Evolutionary conservation across 2,888 invertebrate species (phyloP), one percentile per base, ranked within the genome.

Genomic region (Habrosyne pyritoides): DNA sequence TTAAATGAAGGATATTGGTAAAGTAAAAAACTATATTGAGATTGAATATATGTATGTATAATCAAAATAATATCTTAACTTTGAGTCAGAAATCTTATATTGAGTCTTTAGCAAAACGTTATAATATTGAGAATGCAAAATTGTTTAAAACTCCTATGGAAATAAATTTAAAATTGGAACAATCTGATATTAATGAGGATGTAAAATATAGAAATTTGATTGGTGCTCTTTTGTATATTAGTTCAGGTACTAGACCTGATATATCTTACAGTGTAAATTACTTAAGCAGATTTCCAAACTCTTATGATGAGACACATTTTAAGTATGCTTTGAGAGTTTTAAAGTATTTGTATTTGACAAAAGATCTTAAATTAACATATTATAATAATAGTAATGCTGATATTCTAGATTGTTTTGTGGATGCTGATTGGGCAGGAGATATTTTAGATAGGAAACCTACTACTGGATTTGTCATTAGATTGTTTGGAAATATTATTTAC

Each of bases 391-490:
- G 2, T 36, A 53, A 64, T 42, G 28, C 56, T 55, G 54, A 63
- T 47, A 52, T 59, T 12, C 10, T 65, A 10, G 63, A 63, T 55
- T 65, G 56, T 30, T 47, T 21, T 46, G 54, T 55, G 1, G 54
- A 57, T 50, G n/a, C 57, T 21, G 56, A 57, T 36, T 58, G 46
- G 42, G 57, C 79, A 63, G 78, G 60, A 47, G 59, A 61, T 57
- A 56, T 36, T 51, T n/a, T 51, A 8, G 59, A 69, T 54, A 55
- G 68, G 53, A 68, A 69, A 21, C 68, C 67, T 36, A 71, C 71
- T 3, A 64, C 76, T n/a, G 81, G 79, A 5, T 80, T 58, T 69
- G 50, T 78, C 1, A 78, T 82, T 26, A 71, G 73, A 75, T 56
- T 81, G 4, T 80, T 61, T 71, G 72, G 71, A 46, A 80, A 79